A percentile compares a stretch with the other conserved stretches of the same genome.
phyloP scores from a whole-genome alignment of 2,113 vertebrate species.

The Zosterops borbonicus region DNA sequence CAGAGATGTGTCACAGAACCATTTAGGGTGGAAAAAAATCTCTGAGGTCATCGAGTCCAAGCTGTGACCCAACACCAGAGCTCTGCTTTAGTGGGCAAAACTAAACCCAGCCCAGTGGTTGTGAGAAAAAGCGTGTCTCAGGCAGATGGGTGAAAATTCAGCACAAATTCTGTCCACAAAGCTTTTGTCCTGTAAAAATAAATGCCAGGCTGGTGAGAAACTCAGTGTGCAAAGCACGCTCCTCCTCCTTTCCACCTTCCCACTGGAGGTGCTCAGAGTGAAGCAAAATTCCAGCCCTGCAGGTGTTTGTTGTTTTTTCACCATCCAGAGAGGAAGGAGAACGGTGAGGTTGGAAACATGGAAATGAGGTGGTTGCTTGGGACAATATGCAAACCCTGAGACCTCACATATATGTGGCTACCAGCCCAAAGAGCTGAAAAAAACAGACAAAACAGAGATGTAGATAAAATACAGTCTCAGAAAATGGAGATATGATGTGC shows the following conservation, averaged over 20 bases:
- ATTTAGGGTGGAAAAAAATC: not conserved
- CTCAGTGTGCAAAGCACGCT: not conserved
- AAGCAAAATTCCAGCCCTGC: not conserved
- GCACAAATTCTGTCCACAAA: not conserved
- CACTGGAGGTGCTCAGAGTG: not conserved
- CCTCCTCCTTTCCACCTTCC: not conserved
- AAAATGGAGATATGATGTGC: not conserved
- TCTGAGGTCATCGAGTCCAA: not conserved
- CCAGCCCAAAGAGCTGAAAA: not conserved
- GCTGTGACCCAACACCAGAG: not conserved
- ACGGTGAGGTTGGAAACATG: not conserved
- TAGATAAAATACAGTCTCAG: not conserved
- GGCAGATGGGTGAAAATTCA: not conserved
- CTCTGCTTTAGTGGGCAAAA: not conserved
- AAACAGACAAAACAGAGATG: not conserved
- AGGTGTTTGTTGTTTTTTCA: not conserved
- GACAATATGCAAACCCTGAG: not conserved
- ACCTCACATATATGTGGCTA: not conserved
- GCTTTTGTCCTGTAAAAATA: not conserved
- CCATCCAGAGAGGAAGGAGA: not conserved
- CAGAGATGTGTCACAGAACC: not conserved
- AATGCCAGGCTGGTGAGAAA: not conserved
- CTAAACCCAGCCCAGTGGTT: not conserved
- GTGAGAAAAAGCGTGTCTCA: not conserved
- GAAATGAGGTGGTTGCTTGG: not conserved